A percentile compares a stretch with the other conserved stretches of the same genome.
Conservation (phyloP, 1,140 invertebrate species). For the Hetaerina americana region DNA sequence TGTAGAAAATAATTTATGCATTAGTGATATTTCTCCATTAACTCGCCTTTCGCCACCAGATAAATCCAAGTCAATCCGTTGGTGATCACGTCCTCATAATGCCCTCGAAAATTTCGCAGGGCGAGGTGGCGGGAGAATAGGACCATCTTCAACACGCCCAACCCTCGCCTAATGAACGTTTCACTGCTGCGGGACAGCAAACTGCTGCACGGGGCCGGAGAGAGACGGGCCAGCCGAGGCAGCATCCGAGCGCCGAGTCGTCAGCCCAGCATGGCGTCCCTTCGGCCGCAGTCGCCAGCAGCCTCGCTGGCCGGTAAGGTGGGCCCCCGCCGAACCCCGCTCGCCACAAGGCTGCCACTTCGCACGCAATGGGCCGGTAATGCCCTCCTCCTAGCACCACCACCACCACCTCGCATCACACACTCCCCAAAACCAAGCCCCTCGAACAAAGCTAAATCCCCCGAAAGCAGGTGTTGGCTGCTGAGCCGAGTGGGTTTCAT, state of each 20-base stretch:
- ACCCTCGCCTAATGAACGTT: constrained; percentile 77
- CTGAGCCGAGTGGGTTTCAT: too few species aligned
- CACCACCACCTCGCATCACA: too few species aligned
- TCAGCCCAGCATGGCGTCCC: constrained; percentile 66
- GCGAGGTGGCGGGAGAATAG: constrained; percentile 82
- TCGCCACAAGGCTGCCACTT: neutral
- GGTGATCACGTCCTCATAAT: too few species aligned
- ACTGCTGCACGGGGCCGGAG: constrained; percentile 45
- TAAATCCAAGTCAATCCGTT: too few species aligned
- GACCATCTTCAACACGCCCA: constrained; percentile 89
- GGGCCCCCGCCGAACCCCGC: neutral
- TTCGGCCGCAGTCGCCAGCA: constrained; percentile 62
- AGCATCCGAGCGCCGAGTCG: constrained; percentile 55
- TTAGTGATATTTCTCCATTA: too few species aligned
- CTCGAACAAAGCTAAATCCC: too few species aligned
- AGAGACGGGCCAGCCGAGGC: constrained; percentile 48
- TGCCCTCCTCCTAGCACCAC: neutral
- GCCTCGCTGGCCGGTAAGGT: neutral
- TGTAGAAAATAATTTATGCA: too few species aligned
- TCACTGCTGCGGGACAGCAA: constrained; percentile 70
- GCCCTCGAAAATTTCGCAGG: too few species aligned
- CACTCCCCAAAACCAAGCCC: too few species aligned
- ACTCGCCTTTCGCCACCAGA: too few species aligned
- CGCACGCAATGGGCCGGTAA: neutral
- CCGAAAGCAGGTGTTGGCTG: too few species aligned